Evolutionary conservation across 2,888 invertebrate species (phyloP).

Genomic region (Tetranychus piercei): DNA sequence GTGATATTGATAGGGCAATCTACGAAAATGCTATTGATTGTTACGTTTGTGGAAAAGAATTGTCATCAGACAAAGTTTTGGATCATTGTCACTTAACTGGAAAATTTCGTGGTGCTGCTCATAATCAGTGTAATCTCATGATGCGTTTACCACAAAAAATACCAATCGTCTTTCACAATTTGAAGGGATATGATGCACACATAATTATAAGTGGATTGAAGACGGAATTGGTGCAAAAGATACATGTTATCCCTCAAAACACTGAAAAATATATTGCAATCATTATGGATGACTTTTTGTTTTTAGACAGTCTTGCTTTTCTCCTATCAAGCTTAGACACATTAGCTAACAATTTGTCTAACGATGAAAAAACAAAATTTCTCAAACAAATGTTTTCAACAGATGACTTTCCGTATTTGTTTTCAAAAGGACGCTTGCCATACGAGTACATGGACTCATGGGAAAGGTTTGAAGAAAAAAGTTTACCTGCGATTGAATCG

Average conservation of each 20-base stretch:
- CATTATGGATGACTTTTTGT: neutral
- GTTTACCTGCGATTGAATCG: neutral
- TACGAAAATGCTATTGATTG: neutral
- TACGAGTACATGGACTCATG: neutral
- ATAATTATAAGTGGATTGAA: neutral
- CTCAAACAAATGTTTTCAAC: neutral
- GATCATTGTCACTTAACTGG: slow-evolving; percentile 10
- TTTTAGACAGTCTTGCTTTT: neutral
- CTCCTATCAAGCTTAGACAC: neutral
- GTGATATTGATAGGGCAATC: neutral
- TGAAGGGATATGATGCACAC: slow-evolving; percentile 2
- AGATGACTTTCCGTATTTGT: neutral
- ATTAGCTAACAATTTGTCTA: neutral
- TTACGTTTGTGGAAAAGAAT: neutral
- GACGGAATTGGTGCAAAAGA: neutral
- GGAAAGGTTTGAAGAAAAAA: neutral
- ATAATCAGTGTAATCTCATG: neutral
- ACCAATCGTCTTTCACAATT: neutral
- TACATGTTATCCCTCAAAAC: neutral
- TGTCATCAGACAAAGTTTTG: neutral
- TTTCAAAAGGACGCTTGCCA: neutral
- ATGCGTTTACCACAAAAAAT: neutral
- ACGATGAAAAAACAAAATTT: no score
- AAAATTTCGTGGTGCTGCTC: neutral
- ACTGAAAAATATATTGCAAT: neutral